phyloP scores from a whole-genome alignment of 2,888 invertebrate species.

The Laspeyria flexula region DNA sequence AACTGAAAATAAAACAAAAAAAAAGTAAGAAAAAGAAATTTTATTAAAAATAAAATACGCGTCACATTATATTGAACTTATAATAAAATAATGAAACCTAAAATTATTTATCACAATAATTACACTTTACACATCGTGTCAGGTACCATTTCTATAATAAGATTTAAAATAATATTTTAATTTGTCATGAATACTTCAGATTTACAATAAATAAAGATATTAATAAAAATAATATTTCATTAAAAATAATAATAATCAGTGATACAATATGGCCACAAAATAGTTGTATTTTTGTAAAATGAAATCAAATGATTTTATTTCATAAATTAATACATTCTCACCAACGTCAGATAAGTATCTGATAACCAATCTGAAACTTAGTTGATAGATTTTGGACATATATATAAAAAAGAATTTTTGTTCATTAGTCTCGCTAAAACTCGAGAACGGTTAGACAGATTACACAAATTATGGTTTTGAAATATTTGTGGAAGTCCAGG shows the following conservation, averaged over 20 bases:
- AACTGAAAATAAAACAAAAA: slow-evolving; percentile 13
- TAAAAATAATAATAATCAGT: not conserved
- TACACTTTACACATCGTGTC: slow-evolving; percentile 42
- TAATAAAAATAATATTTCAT: not conserved
- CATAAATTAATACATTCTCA: no score
- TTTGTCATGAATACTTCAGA: slow-evolving; percentile 12
- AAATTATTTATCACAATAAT: slow-evolving; percentile 55
- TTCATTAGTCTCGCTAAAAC: no score
- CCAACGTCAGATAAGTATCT: no score
- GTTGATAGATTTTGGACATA: no score
- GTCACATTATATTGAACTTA: slow-evolving; percentile 50
- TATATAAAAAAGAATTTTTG: no score
- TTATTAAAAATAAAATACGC: slow-evolving; percentile 45
- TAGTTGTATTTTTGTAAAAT: not conserved
- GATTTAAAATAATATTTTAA: slow-evolving; percentile 5
- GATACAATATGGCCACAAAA: not conserved
- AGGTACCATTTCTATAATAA: slow-evolving; percentile 44
- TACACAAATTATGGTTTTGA: no score
- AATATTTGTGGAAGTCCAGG: no score
- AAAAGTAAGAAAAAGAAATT: slow-evolving; percentile 31
- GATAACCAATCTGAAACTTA: no score
- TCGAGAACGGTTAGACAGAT: no score
- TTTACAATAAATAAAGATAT: not conserved
- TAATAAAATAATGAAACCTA: slow-evolving; percentile 43
- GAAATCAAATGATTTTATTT: no score